Evolutionary conservation across 2,888 invertebrate species (phyloP).

Genomic region (Xylocampa areola): DNA sequence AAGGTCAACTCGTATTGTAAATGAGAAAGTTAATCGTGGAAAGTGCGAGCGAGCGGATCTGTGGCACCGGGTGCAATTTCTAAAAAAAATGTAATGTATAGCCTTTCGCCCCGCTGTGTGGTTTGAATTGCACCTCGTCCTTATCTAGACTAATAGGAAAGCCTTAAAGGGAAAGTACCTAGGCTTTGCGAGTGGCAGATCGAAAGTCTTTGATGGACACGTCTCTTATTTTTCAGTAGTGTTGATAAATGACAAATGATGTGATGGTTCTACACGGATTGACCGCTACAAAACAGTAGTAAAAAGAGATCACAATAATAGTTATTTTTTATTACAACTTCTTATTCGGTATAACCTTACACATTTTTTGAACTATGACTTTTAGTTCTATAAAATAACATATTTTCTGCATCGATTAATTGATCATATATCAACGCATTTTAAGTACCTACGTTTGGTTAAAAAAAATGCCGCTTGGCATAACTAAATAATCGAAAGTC

Average conservation of each 20-base stretch:
- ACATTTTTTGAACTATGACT: too few relatives aligned
- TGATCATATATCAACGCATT: not conserved
- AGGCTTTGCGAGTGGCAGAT: not conserved
- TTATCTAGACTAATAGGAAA: constrained; percentile 17
- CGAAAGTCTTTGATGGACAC: not conserved
- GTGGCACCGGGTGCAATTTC: constrained; percentile 78
- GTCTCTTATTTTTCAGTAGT: not conserved
- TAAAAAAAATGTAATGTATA: constrained; percentile 70
- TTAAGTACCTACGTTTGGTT: not conserved
- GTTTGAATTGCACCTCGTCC: constrained; percentile 21
- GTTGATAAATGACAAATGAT: too few relatives aligned
- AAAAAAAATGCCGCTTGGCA: constrained; percentile 7
- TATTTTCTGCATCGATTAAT: too few relatives aligned
- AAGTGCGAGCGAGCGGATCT: constrained; percentile 83
- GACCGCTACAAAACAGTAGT: too few relatives aligned
- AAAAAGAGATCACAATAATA: too few relatives aligned
- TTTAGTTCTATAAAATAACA: too few relatives aligned
- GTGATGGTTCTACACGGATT: too few relatives aligned
- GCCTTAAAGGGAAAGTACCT: not conserved
- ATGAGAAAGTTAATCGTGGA: constrained; percentile 89
- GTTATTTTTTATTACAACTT: too few relatives aligned
- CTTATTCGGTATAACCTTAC: too few relatives aligned
- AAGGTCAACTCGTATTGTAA: constrained; percentile 86
- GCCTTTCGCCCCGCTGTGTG: constrained; percentile 59
- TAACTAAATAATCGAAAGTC: constrained; percentile 20